Evolutionary conservation across 2,113 vertebrate species (phyloP).

Genomic region (Syngnathus typhle): DNA sequence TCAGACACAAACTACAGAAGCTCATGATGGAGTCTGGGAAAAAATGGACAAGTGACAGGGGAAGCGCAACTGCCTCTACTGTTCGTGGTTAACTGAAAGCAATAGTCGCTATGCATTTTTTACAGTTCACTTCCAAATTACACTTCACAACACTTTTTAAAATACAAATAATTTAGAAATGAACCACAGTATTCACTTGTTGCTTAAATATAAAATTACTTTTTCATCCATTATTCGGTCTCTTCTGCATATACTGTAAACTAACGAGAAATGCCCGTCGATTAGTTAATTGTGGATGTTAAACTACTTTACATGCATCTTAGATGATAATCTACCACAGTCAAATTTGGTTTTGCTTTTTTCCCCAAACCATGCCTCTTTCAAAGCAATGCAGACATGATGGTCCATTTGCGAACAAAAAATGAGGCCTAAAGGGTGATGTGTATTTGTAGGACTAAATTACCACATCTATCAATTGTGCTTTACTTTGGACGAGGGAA

Average conservation of each 20-base stretch:
- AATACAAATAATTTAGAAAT: not conserved
- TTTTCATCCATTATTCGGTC: not conserved
- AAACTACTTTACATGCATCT: not conserved
- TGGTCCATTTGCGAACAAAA: slow-evolving; percentile 3
- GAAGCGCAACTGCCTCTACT: slow-evolving; percentile 8
- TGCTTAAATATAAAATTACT: not conserved
- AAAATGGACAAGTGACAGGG: not conserved
- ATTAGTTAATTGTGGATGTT: not conserved
- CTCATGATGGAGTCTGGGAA: not conserved
- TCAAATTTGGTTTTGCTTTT: slow-evolving; percentile 2
- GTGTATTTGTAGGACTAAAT: not conserved
- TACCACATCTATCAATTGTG: not conserved
- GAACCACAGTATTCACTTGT: not conserved
- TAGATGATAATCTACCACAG: not conserved
- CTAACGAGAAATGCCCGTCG: not conserved
- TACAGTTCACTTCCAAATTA: not conserved
- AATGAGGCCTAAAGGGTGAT: not conserved
- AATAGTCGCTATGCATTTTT: not conserved
- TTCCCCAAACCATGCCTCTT: slow-evolving; percentile 61
- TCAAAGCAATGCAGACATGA: slow-evolving; percentile 67
- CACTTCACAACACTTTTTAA: too few relatives aligned
- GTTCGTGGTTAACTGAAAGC: not conserved
- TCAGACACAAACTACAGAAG: slow-evolving; percentile 6
- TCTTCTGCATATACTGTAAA: not conserved
- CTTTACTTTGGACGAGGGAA: slow-evolving; percentile 1